phyloP scores from a whole-genome alignment of 2,888 invertebrate species.

The Netelia fuscicornis region DNA sequence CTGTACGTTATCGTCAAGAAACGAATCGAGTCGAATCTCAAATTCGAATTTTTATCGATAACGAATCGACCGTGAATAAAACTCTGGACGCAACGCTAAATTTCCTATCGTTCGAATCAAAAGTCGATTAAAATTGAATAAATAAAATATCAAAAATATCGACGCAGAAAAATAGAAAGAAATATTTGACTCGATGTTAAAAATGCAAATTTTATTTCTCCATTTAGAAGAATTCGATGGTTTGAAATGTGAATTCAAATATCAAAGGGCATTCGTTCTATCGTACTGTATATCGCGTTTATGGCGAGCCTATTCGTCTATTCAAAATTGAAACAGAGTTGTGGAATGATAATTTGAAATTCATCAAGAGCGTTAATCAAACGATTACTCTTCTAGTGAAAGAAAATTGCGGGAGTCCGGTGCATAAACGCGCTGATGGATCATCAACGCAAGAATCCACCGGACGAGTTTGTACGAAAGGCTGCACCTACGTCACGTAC shows the following conservation, averaged over 20 bases:
- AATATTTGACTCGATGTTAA: too few relatives aligned
- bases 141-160: too few relatives aligned
- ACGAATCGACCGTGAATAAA: too few relatives aligned
- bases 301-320: not conserved
- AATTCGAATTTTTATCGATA: not conserved
- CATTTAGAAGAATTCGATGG: too few relatives aligned
- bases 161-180: too few relatives aligned
- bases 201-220: too few relatives aligned
- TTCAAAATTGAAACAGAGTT: constrained; percentile 22
- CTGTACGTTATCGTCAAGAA: not conserved
- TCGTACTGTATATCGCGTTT: not conserved
- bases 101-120: not conserved
- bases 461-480: constrained; percentile 11
- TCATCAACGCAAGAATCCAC: constrained; percentile 7
- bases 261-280: constrained; percentile 16
- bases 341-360: constrained; percentile 57
- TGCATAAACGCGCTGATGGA: constrained; percentile 12
- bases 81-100: not conserved
- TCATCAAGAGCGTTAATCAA: constrained; percentile 62
- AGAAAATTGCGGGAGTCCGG: constrained; percentile 4
- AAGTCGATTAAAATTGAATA: too few relatives aligned
- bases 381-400: constrained; percentile 46
- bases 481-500: constrained; percentile 63
- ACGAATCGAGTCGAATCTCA: not conserved
- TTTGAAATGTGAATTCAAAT: not conserved